Conservation (phyloP, 2,888 invertebrate genomes). For the Callyntrura sp. region DNA sequence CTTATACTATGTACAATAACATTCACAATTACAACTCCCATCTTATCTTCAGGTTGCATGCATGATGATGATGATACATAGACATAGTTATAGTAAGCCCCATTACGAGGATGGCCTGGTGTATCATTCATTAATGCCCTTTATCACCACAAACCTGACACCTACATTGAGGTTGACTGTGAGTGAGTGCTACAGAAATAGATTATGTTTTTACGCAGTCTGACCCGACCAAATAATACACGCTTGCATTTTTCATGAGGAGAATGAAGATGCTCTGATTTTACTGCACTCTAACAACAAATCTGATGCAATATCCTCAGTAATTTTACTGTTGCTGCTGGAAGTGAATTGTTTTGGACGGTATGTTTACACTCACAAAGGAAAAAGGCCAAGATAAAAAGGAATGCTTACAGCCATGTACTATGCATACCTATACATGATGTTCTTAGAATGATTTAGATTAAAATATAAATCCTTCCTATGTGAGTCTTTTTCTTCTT, state of each 20-base stretch:
- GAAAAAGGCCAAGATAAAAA: too few species aligned
- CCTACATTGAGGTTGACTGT: neutral
- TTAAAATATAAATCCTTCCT: too few species aligned
- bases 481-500: too few species aligned
- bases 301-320: constrained; percentile 36
- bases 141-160: neutral
- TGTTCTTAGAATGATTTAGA: neutral
- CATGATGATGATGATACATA: neutral
- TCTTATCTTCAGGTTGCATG: neutral
- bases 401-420: neutral
- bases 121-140: neutral
- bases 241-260: neutral
- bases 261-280: neutral
- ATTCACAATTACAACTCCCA: neutral
- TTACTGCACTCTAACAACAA: neutral
- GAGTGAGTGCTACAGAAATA: neutral
- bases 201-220: constrained; percentile 19
- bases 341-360: neutral
- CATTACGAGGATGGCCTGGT: too few species aligned
- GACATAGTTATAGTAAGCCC: neutral
- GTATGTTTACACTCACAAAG: too few species aligned
- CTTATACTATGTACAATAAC: neutral
- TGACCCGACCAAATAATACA: constrained; percentile 4
- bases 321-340: neutral
- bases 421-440: neutral